Conservation (phyloP, 2,888 invertebrate genomes). For the Caenorhabditis macrosperma region DNA sequence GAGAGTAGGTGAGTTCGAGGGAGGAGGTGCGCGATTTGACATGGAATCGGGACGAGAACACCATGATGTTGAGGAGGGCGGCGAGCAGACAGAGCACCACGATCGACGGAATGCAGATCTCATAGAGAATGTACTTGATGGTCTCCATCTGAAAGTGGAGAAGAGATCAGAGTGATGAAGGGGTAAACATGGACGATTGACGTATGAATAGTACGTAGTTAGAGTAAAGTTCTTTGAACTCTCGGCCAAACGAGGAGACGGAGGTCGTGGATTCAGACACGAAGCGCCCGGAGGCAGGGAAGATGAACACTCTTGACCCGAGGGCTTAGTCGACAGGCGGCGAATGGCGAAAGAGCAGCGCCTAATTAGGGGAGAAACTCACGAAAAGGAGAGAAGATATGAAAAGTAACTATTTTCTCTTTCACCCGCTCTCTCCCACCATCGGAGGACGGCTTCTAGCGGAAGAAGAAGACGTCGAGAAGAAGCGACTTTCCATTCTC, state of each 20-base stretch:
- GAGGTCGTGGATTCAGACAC: background rate
- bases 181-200: constrained; percentile 3
- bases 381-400: background rate
- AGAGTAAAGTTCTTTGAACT: constrained; percentile 1
- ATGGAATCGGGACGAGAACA: constrained; percentile 61
- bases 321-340: too few species aligned
- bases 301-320: constrained; percentile 21
- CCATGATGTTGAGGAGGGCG: constrained; percentile 67
- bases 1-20: constrained; percentile 69
- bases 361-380: background rate
- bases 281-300: background rate
- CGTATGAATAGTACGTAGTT: constrained; percentile 9
- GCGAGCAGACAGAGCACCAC: constrained; percentile 65
- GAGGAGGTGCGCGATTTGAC: constrained; percentile 63
- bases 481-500: background rate
- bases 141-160: constrained; percentile 31
- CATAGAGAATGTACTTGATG: constrained; percentile 60
- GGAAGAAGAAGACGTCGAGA: too few species aligned
- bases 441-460: background rate
- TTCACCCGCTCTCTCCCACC: background rate
- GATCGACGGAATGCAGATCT: constrained; percentile 68
- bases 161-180: background rate
- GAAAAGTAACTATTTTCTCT: background rate
- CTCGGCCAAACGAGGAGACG: background rate
- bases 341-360: background rate